phyloP scores from a whole-genome alignment of 1,140 invertebrate genomes.

The Tetramorium parvispinum region DNA sequence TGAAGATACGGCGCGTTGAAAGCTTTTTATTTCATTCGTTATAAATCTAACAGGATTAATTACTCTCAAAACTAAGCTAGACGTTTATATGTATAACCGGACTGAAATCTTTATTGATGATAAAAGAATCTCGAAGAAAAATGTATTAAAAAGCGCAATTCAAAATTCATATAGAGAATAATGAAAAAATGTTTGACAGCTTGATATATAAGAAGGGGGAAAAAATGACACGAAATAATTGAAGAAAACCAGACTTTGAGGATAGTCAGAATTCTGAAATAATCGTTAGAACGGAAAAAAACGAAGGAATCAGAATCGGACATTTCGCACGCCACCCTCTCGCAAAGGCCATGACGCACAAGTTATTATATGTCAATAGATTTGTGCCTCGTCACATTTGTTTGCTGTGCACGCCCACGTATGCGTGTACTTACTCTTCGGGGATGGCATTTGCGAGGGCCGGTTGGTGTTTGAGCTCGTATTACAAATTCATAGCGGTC shows the following conservation, averaged over 20 bases:
- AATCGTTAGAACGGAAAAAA: background rate
- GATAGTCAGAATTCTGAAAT: background rate
- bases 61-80: background rate
- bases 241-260: background rate
- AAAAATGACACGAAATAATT: background rate
- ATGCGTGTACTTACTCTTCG: background rate
- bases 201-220: background rate
- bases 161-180: background rate
- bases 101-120: background rate
- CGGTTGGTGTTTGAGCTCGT: conserved; percentile 64
- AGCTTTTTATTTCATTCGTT: background rate
- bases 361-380: conserved; percentile 27
- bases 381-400: conserved; percentile 42
- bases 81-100: too few species aligned
- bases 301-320: background rate
- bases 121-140: background rate
- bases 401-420: background rate
- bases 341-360: conserved; percentile 49
- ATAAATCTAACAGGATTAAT: background rate
- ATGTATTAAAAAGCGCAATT: background rate
- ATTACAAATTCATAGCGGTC: conserved; percentile 57
- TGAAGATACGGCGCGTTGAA: background rate
- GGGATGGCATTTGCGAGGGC: conserved; percentile 53
- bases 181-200: background rate
- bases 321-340: conserved; percentile 74